Evolutionary conservation across 2,113 vertebrate species (phyloP), one percentile per base, ranked within the genome.

Genomic region (Poeciliopsis prolifica): DNA sequence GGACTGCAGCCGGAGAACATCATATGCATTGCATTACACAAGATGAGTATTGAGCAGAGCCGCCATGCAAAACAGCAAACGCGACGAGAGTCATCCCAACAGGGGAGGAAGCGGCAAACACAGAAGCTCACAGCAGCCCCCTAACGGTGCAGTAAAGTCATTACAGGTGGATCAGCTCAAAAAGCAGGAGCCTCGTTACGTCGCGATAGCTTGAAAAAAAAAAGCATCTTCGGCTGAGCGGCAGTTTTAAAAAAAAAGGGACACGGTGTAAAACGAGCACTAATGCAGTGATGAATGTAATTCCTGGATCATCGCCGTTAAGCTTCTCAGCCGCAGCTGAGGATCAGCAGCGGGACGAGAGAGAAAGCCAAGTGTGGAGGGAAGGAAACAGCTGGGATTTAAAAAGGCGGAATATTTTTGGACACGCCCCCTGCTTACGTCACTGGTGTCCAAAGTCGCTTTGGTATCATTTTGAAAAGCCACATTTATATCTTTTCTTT

Each of bases 121-220:
- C 31, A 61, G 30, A 64, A 73, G 74, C 51, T 42, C 80, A 37
- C 66, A 80, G 30, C 37, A 76, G 89, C 79, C 83, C 74, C 44
- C 81, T 86, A 77, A 81, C 70, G 83, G 81, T 77, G 22, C 48
- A 61, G 72, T 70, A 17, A 74, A 28, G 69, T 76, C 72, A 83
- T 84, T 87, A 72, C 80, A 90, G 5, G 65, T 17, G 5, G 6
- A 3, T 37, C 22, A 33, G 11, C 1, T 7, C 22, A 10, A 33
- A n/a, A 6, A 22, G 29, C 54, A 61, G 40, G 19, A 51, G 26
- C 54, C 14, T 61, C 33, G 0, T 6, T 48, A 1, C 19, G 3
- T 7, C 22, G 44, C 12, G 26, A 51, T 40, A 13, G 44, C 14
- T 12, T 63, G 26, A 65, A 65, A 37, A 69, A 61, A 29, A 29